Percentiles rank a stretch among this genome's conserved stretches.
Conservation (phyloP, 2,797 vertebrate species). For the Leucoraja ocellata region DNA sequence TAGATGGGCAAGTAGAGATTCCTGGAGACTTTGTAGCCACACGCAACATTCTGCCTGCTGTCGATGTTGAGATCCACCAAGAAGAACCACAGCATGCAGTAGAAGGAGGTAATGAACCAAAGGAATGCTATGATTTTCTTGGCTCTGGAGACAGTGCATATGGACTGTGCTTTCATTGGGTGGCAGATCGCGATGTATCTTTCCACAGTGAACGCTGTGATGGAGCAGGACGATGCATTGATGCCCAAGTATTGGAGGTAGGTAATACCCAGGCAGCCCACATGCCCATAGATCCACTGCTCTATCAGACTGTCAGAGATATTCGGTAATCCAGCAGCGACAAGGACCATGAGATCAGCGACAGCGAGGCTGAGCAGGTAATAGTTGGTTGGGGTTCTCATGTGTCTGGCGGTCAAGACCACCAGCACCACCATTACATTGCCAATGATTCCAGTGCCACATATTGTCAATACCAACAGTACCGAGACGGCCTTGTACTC, state of each 20-base stretch:
- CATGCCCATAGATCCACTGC: slow-evolving; percentile 65
- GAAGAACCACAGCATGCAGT: slow-evolving; percentile 76
- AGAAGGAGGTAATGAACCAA: slow-evolving; percentile 66
- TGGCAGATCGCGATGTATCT: slow-evolving; percentile 75
- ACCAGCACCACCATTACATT: slow-evolving; percentile 74
- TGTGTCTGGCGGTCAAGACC: slow-evolving; percentile 66
- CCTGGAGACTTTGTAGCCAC: slow-evolving; percentile 68
- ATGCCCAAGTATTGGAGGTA: slow-evolving; percentile 77
- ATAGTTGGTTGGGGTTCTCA: slow-evolving; percentile 72
- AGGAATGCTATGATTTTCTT: slow-evolving; percentile 63
- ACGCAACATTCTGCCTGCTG: slow-evolving; percentile 56
- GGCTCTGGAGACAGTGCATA: slow-evolving; percentile 68
- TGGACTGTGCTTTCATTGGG: slow-evolving; percentile 64
- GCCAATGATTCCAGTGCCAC: slow-evolving; percentile 64
- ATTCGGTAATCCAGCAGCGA: slow-evolving; percentile 68
- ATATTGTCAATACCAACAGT: slow-evolving; percentile 70
- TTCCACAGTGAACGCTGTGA: slow-evolving; percentile 71
- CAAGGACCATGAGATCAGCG: slow-evolving; percentile 68
- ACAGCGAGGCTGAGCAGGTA: slow-evolving; percentile 72
- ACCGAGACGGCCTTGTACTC: slow-evolving; percentile 67
- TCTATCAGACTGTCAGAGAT: slow-evolving; percentile 66
- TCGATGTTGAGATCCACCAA: slow-evolving; percentile 68
- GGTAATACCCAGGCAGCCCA: slow-evolving; percentile 67
- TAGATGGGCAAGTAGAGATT: slow-evolving; percentile 76
- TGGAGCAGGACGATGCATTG: slow-evolving; percentile 72